A percentile compares a stretch with the other conserved stretches of the same genome.
Conservation (phyloP, 2,113 vertebrate genomes). For the Alouatta palliata region DNA sequence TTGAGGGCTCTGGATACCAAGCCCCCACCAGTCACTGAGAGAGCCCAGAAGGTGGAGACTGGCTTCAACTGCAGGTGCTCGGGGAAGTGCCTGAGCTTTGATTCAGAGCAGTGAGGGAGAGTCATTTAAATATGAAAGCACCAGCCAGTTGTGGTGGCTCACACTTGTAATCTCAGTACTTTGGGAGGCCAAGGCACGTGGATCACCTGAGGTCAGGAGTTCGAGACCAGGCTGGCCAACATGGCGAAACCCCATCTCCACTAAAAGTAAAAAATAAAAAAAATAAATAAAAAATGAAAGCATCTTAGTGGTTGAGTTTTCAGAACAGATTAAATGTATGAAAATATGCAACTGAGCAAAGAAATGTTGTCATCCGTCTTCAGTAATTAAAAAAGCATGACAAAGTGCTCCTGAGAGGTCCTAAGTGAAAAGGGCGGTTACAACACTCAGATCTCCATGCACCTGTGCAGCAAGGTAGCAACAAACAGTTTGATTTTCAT, state of each 20-base stretch:
- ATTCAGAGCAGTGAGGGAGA: neutral
- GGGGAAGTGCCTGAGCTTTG: neutral
- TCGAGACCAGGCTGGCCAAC: too few species aligned
- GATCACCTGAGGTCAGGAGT: too few species aligned
- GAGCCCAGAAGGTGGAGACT: rapidly evolving
- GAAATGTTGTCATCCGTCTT: neutral
- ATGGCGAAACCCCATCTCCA: too few species aligned
- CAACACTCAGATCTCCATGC: rapidly evolving
- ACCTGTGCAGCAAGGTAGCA: rapidly evolving
- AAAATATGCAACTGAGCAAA: neutral
- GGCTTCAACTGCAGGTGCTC: rapidly evolving
- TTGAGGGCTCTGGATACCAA: rapidly evolving
- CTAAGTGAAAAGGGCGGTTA: rapidly evolving
- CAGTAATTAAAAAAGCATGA: neutral
- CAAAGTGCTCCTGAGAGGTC: neutral
- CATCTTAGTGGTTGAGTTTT: neutral
- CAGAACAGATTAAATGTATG: neutral
- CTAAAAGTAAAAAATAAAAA: too few species aligned
- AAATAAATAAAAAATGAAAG: neutral
- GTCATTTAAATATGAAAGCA: neutral
- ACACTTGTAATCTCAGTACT: too few species aligned
- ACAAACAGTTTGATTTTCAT: neutral
- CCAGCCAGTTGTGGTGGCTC: too few species aligned
- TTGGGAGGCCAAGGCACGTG: too few species aligned
- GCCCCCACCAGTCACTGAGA: rapidly evolving